Percentiles rank a stretch among this genome's conserved stretches.
phyloP scores from a whole-genome alignment of 2,888 invertebrate species.

The Myathropa florea region DNA sequence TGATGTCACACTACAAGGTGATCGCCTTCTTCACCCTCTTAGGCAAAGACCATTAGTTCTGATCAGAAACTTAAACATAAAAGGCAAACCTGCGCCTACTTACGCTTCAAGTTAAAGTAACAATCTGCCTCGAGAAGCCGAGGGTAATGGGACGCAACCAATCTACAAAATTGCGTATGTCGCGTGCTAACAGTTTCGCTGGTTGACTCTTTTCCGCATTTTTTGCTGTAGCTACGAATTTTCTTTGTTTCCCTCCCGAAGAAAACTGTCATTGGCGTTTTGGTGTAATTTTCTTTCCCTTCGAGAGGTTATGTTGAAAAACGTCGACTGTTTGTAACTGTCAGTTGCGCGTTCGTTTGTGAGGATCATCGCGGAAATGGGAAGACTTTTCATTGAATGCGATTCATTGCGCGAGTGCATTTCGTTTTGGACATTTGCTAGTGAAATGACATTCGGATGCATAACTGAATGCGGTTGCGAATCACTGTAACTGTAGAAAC shows the following conservation, averaged over 20 bases:
- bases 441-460: not conserved
- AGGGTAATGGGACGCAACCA: not conserved
- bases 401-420: not conserved
- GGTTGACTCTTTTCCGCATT: not conserved
- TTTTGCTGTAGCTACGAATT: not conserved
- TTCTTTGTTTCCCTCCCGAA: not conserved
- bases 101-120: not conserved
- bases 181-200: not conserved
- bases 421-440: not conserved
- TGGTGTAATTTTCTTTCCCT: not conserved
- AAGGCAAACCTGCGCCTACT: not conserved
- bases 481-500: not conserved
- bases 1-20: not conserved
- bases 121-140: not conserved
- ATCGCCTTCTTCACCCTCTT: not conserved
- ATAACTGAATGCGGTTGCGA: not conserved
- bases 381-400: not conserved
- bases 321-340: not conserved
- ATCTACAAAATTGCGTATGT: not conserved
- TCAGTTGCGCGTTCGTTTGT: not conserved
- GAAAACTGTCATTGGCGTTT: not conserved
- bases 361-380: not conserved
- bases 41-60: not conserved
- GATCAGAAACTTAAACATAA: not conserved
- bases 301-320: not conserved